Evolutionary conservation across 2,888 invertebrate species (phyloP), one percentile per base, ranked within the genome.

Genomic region (Callosobruchus maculatus): DNA sequence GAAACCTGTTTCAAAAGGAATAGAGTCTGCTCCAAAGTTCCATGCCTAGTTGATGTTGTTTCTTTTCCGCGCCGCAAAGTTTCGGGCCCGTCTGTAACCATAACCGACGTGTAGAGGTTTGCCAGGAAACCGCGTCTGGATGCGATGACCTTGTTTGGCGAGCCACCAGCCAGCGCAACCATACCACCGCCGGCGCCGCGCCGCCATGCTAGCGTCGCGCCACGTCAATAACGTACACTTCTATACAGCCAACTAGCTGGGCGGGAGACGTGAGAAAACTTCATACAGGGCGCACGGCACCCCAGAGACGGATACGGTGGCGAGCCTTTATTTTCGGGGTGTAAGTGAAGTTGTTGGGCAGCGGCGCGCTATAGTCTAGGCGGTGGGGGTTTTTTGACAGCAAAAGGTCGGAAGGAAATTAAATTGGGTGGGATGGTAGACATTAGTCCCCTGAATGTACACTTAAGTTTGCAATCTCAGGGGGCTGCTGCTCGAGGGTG

Each of bases 221-320:
- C 13, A 71, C 71, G 70, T 75, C 71, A 31, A 67, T 75, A 71
- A 70, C 71, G 70, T 75, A 73, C 73, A 75, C 71, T 75, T 73
- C 72, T 73, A 72, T 49, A 49, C 22, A 70, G 70, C 70, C 0
- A 70, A 70, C 26, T 26, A 70, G 26, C 70, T 26, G 26, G 26
- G 26, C 22, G 26, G 72, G 75, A 72, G 74, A 81, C 80, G 81
- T 79, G 81, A 79, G 80, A 80, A 81, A 81, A 79, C 77, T 81
- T 77, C 78, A 78, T 80, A 74, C 76, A 70, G 74, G 78, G 73
- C 73, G n/a, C 77, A 75, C 74, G 76, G 73, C 72, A 77, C 78
- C 76, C 80, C 74, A 74, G 76, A 77, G 80, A 77, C 78, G 79
- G 71, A 80, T 80, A 75, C 78, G 77, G 75, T 78, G 49, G 31